These are phyloP conservation scores for Lithophane ornitopus DNA, from an alignment of 2,888 invertebrate genomes.

Conservation along the genomic window DNA sequence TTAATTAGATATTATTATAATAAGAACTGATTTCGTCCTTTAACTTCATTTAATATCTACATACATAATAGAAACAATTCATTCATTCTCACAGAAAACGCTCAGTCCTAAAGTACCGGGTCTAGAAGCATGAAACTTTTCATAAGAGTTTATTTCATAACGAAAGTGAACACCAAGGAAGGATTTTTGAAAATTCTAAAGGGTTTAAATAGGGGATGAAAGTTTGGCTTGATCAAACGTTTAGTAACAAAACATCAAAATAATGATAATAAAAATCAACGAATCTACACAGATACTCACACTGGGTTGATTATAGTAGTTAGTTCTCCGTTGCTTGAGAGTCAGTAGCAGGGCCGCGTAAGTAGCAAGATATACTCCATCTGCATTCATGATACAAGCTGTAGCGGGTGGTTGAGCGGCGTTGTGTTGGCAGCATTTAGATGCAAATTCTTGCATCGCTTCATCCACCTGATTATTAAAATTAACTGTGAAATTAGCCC, in stretches of 20 bases:
- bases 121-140: neutral
- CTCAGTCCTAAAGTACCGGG: neutral
- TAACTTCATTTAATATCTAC: neutral
- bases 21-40: neutral
- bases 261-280: neutral
- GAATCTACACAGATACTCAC: slow-evolving; percentile 74
- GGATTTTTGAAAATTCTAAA: neutral
- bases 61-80: no score
- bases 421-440: slow-evolving; percentile 96
- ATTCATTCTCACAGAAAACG: neutral
- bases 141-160: neutral
- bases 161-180: neutral
- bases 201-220: neutral
- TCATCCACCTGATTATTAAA: slow-evolving; percentile 93
- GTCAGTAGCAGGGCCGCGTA: slow-evolving; percentile 96
- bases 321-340: slow-evolving; percentile 94
- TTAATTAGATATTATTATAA: neutral
- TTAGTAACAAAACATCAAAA: neutral
- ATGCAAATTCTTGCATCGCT: slow-evolving; percentile 97
- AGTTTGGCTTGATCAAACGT: neutral
- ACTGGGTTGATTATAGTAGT: slow-evolving; percentile 92
- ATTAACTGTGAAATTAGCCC: neutral
- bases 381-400: slow-evolving; percentile 97
- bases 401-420: slow-evolving; percentile 92
- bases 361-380: slow-evolving; percentile 97